Percentiles rank a stretch among this genome's conserved stretches.
Conservation (phyloP, 2,797 vertebrate species). For the Enteromius fasciolatus region DNA sequence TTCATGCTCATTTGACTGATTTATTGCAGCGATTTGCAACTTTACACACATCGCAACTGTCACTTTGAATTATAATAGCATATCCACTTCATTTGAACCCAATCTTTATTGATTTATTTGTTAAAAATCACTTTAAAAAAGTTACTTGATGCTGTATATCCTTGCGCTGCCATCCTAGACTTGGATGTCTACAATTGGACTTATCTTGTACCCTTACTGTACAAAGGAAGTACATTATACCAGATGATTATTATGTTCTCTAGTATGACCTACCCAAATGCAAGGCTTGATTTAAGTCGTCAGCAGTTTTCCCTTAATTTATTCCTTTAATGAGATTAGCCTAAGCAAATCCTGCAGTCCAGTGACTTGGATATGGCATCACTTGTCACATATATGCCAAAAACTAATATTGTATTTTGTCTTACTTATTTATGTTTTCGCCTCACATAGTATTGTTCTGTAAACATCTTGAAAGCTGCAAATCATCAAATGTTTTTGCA, state of each 20-base stretch:
- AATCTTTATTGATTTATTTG: background rate
- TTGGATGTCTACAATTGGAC: background rate
- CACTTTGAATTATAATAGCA: background rate
- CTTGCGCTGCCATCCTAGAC: background rate
- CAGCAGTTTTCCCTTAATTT: conserved; percentile 85
- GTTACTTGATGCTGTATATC: background rate
- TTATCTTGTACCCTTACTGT: background rate
- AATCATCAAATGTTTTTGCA: background rate
- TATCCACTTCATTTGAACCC: background rate
- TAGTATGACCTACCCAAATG: conserved; percentile 78
- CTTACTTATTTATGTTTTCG: background rate
- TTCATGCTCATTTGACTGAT: background rate
- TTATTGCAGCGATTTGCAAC: background rate
- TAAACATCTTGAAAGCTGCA: background rate
- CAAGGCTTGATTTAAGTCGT: conserved; percentile 75
- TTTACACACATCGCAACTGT: background rate
- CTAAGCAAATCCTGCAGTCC: conserved; percentile 76
- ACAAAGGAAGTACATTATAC: conserved; percentile 13
- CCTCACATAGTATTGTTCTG: background rate
- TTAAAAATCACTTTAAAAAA: background rate
- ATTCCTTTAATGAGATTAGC: conserved; percentile 83
- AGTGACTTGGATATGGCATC: conserved; percentile 70
- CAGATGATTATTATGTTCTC: conserved; percentile 71
- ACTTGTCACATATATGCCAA: conserved; percentile 44
- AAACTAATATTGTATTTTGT: conserved; percentile 10